These are phyloP conservation scores for Sula dactylatra DNA, from an alignment of 2,113 vertebrate genomes.

Conservation along the genomic window DNA sequence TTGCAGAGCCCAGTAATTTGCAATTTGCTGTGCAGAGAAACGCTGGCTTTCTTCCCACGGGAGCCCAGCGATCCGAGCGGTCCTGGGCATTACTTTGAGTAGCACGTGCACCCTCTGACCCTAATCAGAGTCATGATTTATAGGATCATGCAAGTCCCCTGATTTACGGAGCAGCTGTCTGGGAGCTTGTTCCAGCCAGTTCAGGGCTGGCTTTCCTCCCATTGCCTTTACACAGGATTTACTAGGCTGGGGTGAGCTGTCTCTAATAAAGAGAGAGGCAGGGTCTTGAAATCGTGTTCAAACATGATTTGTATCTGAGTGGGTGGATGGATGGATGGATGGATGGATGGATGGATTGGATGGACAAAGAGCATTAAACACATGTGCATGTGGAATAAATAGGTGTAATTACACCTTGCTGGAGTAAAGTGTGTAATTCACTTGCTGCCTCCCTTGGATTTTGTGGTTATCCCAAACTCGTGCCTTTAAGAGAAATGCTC, in stretches of 20 bases:
- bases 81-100: neutral
- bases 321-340: neutral
- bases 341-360: neutral
- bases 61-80: neutral
- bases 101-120: neutral
- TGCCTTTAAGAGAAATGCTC: neutral
- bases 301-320: neutral
- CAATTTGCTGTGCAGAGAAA: neutral
- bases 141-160: neutral
- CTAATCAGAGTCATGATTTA: neutral
- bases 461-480: neutral
- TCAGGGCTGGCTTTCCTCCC: neutral
- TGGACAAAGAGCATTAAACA: neutral
- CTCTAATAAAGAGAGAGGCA: neutral
- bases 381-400: neutral
- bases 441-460: neutral
- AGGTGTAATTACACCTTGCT: neutral
- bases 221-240: neutral
- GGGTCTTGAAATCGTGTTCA: neutral
- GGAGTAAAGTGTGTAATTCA: neutral
- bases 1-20: neutral
- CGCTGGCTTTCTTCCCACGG: accelerated
- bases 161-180: neutral
- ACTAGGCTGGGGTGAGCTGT: neutral
- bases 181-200: neutral